Conservation (phyloP, 2,888 invertebrate species). For the Megalurothrips usitatus region DNA sequence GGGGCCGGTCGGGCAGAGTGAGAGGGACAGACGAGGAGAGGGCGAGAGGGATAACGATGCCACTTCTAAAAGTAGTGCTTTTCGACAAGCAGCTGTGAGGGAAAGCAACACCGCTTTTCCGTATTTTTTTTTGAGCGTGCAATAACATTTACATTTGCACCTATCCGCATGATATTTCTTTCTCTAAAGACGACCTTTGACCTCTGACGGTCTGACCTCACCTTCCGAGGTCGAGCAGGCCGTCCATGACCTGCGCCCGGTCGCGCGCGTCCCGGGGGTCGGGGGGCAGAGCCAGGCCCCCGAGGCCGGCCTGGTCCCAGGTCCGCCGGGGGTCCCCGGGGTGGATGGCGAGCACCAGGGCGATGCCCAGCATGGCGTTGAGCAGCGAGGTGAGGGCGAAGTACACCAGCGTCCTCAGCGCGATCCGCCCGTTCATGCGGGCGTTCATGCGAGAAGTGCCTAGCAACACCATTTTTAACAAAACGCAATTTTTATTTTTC, state of each 20-base stretch:
- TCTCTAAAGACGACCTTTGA: too few species aligned
- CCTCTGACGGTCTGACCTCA: conserved; percentile 45
- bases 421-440: conserved; percentile 80
- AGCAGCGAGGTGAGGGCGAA: conserved; percentile 76
- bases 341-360: conserved; percentile 67
- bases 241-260: conserved; percentile 60
- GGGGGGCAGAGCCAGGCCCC: conserved; percentile 38
- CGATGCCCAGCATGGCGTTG: conserved; percentile 72
- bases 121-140: too few species aligned
- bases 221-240: conserved; percentile 85
- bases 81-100: neutral
- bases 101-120: neutral
- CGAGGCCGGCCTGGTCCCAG: conserved; percentile 42
- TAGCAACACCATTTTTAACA: conserved; percentile 46
- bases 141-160: too few species aligned
- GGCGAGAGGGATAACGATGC: neutral
- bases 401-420: conserved; percentile 72
- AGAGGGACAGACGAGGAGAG: too few species aligned
- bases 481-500: too few species aligned
- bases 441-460: conserved; percentile 83
- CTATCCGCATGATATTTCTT: too few species aligned
- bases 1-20: too few species aligned
- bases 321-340: conserved; percentile 61
- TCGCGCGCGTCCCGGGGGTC: conserved; percentile 45
- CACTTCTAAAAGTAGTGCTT: neutral